Evolutionary conservation across 2,113 vertebrate genomes (phyloP).

Genomic region (Cheirogaleus medius): DNA sequence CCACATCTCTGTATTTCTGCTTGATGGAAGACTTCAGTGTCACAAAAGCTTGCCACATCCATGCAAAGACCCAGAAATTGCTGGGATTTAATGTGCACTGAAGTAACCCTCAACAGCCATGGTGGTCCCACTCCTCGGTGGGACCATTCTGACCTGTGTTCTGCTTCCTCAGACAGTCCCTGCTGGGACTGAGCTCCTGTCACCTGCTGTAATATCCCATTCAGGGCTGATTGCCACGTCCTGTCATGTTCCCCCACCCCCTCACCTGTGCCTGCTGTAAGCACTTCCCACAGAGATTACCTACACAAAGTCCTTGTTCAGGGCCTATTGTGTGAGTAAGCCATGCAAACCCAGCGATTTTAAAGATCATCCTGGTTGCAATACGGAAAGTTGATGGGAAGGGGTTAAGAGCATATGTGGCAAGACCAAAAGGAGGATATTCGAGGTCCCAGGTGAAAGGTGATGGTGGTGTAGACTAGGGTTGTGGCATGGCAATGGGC

Average conservation of each 20-base stretch:
- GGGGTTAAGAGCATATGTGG: not conserved
- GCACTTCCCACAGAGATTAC: not conserved
- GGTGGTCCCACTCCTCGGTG: not conserved
- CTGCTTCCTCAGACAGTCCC: not conserved
- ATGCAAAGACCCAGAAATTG: not conserved
- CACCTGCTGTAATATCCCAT: too few species aligned
- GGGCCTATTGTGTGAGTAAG: not conserved
- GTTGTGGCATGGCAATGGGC: not conserved
- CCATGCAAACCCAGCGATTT: not conserved
- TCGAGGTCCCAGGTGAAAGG: not conserved
- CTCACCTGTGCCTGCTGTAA: not conserved
- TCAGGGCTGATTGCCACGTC: not conserved
- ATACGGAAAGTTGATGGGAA: not conserved
- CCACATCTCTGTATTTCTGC: not conserved
- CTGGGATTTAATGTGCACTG: not conserved
- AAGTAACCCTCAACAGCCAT: not conserved
- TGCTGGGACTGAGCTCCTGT: not conserved
- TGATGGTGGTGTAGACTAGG: not conserved
- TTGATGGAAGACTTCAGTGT: not conserved
- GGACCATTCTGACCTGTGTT: not conserved
- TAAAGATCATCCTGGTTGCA: not conserved
- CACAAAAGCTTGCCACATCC: not conserved
- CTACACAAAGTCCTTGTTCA: too few species aligned
- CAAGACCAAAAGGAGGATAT: not conserved
- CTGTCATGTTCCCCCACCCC: not conserved